A percentile compares a stretch with the other conserved stretches of the same genome.
These are phyloP conservation scores for Glyphotaelius pellucidus DNA, from an alignment of 2,888 invertebrate species.

Conservation along the genomic window DNA sequence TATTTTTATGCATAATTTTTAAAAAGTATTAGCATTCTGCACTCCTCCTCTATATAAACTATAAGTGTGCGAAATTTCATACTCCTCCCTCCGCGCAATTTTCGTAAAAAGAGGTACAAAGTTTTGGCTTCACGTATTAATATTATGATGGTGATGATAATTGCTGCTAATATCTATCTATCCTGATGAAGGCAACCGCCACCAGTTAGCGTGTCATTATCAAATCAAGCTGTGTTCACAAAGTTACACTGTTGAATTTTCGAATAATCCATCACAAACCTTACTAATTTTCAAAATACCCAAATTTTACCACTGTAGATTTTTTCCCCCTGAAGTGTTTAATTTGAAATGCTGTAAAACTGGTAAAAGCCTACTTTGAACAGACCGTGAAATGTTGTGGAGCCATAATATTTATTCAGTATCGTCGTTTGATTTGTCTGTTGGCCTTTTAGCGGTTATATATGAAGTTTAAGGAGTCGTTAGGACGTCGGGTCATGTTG, in stretches of 20 bases:
- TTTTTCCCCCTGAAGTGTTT: background rate
- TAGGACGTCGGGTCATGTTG: slow-evolving; percentile 26
- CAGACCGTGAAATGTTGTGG: background rate
- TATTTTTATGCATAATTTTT: too few species aligned
- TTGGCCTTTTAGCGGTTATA: slow-evolving; percentile 24
- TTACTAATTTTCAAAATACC: background rate
- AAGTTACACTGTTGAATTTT: background rate
- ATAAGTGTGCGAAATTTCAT: too few species aligned
- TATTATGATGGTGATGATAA: too few species aligned
- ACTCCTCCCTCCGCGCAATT: too few species aligned
- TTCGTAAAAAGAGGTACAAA: too few species aligned
- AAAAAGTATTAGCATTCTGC: too few species aligned
- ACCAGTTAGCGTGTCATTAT: too few species aligned
- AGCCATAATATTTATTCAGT: slow-evolving; percentile 1
- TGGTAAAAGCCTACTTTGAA: background rate
- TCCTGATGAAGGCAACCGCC: too few species aligned
- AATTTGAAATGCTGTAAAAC: background rate
- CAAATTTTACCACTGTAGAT: background rate
- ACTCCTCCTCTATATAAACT: too few species aligned
- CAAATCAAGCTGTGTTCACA: background rate
- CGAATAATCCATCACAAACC: background rate
- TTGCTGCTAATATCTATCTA: too few species aligned
- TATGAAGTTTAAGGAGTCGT: slow-evolving; percentile 27
- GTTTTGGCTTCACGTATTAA: too few species aligned
- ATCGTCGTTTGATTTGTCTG: slow-evolving; percentile 13